These are phyloP conservation scores for Aspidiotus rigidus DNA, from an alignment of 2,888 invertebrate species.

Conservation along the genomic window DNA sequence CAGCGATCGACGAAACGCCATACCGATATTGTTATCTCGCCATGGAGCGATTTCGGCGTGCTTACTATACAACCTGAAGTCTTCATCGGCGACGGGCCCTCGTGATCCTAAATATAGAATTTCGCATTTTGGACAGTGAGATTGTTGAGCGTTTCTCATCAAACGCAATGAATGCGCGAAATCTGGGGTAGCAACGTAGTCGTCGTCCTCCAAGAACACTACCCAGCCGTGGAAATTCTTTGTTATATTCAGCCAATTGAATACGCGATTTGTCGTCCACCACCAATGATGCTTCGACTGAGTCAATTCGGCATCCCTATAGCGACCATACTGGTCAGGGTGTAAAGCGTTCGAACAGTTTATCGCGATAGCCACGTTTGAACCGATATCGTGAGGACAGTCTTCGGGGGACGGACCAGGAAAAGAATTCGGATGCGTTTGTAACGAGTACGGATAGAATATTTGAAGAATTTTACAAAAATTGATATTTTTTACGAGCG, in stretches of 20 bases:
- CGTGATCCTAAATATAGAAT: background rate
- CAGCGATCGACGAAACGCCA: conserved; percentile 81
- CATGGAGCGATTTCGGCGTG: conserved; percentile 76
- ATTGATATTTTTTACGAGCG: conserved; percentile 79
- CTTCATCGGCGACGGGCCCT: conserved; percentile 73
- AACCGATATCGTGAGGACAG: conserved; percentile 75
- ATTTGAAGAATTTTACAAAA: conserved; percentile 95
- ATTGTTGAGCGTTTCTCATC: background rate
- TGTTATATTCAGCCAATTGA: background rate
- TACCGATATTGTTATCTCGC: conserved; percentile 96
- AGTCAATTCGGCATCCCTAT: background rate
- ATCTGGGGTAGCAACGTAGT: background rate
- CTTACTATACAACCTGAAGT: conserved; percentile 49
- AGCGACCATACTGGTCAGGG: conserved; percentile 7
- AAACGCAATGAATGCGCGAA: background rate
- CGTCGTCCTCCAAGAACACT: background rate
- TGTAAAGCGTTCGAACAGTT: conserved; percentile 14
- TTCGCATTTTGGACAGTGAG: background rate
- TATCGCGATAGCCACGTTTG: conserved; percentile 6
- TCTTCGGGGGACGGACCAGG: conserved; percentile 92
- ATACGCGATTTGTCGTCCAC: conserved; percentile 16
- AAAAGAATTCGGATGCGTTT: conserved; percentile 82
- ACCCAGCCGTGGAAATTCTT: background rate
- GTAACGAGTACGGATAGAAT: conserved; percentile 93
- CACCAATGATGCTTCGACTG: conserved; percentile 24